Conservation (phyloP, 2,888 invertebrate species). For the Temnothorax rugatulus region DNA sequence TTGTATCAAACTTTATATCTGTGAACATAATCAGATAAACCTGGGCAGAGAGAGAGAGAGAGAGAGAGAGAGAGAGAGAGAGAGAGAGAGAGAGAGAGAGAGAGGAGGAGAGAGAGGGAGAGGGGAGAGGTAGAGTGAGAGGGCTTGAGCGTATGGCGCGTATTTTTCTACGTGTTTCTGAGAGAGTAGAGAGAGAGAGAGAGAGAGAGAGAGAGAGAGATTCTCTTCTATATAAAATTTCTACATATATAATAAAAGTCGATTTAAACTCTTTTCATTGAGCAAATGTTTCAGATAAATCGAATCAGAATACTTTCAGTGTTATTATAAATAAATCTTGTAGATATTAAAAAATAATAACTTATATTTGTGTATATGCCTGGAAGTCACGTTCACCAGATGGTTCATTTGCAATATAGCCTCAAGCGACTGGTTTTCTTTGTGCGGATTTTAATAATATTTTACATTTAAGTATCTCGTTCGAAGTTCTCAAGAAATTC, state of each 20-base stretch:
- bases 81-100: too few relatives aligned
- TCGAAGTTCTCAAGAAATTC: conserved; percentile 35
- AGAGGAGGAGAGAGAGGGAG: too few relatives aligned
- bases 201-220: too few relatives aligned
- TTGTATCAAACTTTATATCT: neutral
- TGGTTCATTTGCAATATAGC: conserved; percentile 15
- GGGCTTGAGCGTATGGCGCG: too few relatives aligned
- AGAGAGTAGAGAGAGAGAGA: too few relatives aligned
- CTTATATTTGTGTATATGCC: neutral
- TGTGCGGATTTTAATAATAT: conserved; percentile 14
- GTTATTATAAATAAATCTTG: neutral
- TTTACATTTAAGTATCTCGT: conserved; percentile 36
- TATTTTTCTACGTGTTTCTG: too few relatives aligned
- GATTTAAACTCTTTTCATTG: neutral
- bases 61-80: too few relatives aligned
- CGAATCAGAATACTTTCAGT: neutral
- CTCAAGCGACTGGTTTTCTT: conserved; percentile 6
- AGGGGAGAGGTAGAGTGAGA: too few relatives aligned
- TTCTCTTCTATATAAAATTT: neutral
- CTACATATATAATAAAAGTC: neutral
- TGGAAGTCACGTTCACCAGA: conserved; percentile 19
- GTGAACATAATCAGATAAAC: neutral
- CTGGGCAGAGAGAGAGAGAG: too few relatives aligned
- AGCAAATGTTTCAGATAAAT: neutral
- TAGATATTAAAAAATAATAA: conserved; percentile 5